Percentiles rank a stretch among this genome's conserved stretches.
These are phyloP conservation scores for Drosophila eugracilis DNA, from an alignment of 1,140 invertebrate genomes.

Conservation along the genomic window DNA sequence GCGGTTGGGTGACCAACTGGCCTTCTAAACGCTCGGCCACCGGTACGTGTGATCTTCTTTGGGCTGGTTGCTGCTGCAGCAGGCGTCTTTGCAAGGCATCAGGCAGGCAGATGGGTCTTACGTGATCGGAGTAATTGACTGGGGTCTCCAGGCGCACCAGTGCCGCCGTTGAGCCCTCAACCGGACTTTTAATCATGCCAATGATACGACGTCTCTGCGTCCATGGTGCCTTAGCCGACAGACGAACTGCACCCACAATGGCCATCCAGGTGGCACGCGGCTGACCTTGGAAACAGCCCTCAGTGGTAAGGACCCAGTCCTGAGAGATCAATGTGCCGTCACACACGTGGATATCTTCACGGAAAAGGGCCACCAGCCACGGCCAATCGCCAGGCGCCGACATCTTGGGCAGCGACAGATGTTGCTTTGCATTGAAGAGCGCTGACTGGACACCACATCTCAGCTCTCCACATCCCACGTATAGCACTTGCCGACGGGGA, in stretches of 20 bases:
- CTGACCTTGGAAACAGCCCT: constrained; percentile 96
- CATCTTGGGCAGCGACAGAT: constrained; percentile 87
- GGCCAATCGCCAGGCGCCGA: constrained; percentile 93
- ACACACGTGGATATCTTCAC: constrained; percentile 94
- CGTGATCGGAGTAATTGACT: constrained; percentile 91
- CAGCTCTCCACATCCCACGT: constrained; percentile 91
- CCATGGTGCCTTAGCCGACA: constrained; percentile 93
- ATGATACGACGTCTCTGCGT: constrained; percentile 92
- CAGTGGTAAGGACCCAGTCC: constrained; percentile 93
- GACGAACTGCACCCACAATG: constrained; percentile 90
- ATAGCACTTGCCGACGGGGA: constrained; percentile 91
- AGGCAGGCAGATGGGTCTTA: constrained; percentile 92
- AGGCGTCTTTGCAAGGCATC: constrained; percentile 79
- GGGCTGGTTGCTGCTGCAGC: constrained; percentile 58
- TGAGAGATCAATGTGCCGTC: constrained; percentile 92
- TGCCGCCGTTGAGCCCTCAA: constrained; percentile 93
- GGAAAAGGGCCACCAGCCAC: constrained; percentile 93
- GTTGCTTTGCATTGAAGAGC: constrained; percentile 86
- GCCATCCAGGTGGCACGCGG: constrained; percentile 94
- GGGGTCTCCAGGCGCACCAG: constrained; percentile 92
- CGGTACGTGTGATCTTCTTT: constrained; percentile 68
- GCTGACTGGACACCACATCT: constrained; percentile 92
- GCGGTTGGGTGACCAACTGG: constrained; percentile 45
- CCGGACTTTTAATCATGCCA: constrained; percentile 95
- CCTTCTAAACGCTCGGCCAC: constrained; percentile 74